Percentiles rank a stretch among this genome's conserved stretches.
Conservation (phyloP, 1,140 invertebrate species). For the silkworm (Bombyx mori) region DNA sequence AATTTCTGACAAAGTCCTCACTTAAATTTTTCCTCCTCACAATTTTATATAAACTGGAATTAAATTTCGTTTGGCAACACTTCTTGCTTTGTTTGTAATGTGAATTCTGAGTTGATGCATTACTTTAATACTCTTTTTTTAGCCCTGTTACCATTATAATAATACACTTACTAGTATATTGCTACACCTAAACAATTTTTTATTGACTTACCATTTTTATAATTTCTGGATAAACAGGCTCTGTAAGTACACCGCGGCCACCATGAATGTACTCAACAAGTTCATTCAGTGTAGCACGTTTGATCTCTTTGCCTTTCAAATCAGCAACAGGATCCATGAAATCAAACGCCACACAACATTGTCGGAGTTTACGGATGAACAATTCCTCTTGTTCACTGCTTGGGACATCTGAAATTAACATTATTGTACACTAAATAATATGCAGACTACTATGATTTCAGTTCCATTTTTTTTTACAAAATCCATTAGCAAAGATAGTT, state of each 20-base stretch:
- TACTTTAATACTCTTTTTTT: no score
- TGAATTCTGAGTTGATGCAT: no score
- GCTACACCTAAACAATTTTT: neutral
- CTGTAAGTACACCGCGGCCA: conserved; percentile 95
- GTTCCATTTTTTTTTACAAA: neutral
- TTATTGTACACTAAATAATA: neutral
- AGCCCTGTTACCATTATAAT: no score
- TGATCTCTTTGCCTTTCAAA: conserved; percentile 99
- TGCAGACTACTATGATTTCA: neutral
- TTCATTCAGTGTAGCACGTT: conserved; percentile 96
- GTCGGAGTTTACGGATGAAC: conserved; percentile 97
- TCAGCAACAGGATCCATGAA: conserved; percentile 99
- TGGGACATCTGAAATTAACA: conserved; percentile 84
- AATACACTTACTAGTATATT: neutral
- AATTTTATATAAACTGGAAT: no score
- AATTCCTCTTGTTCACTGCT: conserved; percentile 96
- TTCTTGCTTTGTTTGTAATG: no score
- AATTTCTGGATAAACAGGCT: conserved; percentile 97
- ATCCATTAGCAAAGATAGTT: neutral
- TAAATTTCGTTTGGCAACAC: no score
- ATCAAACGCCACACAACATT: conserved; percentile 99
- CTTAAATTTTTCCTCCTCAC: no score
- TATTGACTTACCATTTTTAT: conserved; percentile 88
- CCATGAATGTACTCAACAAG: conserved; percentile 97
- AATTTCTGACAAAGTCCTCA: no score